A percentile compares a stretch with the other conserved stretches of the same genome.
Conservation (phyloP, 2,113 vertebrate species). For the Galemys pyrenaicus region DNA sequence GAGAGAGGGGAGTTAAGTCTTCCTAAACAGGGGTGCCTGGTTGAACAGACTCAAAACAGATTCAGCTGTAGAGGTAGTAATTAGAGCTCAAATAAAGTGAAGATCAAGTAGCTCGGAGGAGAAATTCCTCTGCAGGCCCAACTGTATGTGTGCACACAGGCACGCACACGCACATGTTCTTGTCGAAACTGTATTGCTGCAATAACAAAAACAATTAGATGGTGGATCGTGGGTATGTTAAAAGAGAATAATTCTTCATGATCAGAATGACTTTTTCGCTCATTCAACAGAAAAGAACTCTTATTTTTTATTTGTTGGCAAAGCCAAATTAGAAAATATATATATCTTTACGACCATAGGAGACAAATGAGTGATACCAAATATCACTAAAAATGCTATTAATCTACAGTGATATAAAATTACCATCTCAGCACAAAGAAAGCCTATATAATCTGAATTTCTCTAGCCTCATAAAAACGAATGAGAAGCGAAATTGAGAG, state of each 20-base stretch:
- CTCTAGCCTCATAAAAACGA: conserved; percentile 81
- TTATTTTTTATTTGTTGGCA: conserved; percentile 82
- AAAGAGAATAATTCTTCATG: conserved; percentile 80
- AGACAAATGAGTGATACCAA: conserved; percentile 82
- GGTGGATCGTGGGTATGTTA: conserved; percentile 54
- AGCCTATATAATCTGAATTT: conserved; percentile 83
- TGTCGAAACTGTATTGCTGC: conserved; percentile 58
- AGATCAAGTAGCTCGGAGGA: not conserved
- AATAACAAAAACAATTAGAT: conserved; percentile 81
- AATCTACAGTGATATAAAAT: conserved; percentile 80
- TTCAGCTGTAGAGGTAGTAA: not conserved
- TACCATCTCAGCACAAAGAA: conserved; percentile 82
- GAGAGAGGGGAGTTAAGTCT: not conserved
- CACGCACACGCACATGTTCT: not conserved
- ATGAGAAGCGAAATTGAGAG: conserved; percentile 79
- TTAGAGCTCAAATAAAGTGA: not conserved
- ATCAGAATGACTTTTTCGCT: conserved; percentile 78
- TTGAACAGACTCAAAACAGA: not conserved
- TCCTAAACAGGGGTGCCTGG: not conserved
- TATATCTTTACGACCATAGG: conserved; percentile 77
- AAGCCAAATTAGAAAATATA: conserved; percentile 82
- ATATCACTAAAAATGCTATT: conserved; percentile 82
- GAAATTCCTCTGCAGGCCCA: not conserved
- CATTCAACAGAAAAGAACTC: conserved; percentile 79
- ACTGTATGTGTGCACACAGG: not conserved